Evolutionary conservation across 2,797 vertebrate species (phyloP).

Genomic region (Xerus rutilus): DNA sequence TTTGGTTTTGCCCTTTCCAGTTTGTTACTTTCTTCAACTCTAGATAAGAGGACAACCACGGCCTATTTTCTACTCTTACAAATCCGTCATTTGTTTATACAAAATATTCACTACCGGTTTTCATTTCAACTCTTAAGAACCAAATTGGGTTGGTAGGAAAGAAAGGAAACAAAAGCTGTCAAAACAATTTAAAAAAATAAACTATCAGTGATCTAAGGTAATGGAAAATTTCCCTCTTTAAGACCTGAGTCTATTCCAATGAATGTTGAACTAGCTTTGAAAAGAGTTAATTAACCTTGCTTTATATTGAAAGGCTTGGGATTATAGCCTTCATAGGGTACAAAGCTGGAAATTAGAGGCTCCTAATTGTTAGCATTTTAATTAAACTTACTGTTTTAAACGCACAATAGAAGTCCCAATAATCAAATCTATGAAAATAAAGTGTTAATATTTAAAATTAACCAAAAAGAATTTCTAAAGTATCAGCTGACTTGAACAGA

Average conservation of each 20-base stretch:
- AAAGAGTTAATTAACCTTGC: constrained; percentile 45
- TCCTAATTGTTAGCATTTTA: constrained; percentile 53
- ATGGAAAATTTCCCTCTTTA: not conserved
- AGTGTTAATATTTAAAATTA: constrained; percentile 30
- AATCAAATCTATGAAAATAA: constrained; percentile 16
- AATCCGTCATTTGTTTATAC: not conserved
- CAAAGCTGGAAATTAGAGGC: constrained; percentile 22
- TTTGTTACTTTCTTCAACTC: constrained; percentile 33
- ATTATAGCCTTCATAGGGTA: not conserved
- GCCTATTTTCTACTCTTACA: not conserved
- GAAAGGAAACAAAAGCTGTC: not conserved
- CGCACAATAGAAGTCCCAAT: not conserved
- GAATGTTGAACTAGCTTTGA: not conserved
- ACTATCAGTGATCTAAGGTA: not conserved
- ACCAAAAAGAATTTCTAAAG: not conserved
- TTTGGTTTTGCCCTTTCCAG: constrained; percentile 22
- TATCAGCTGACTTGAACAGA: not conserved
- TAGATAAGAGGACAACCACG: not conserved
- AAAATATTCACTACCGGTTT: constrained; percentile 41
- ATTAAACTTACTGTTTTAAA: constrained; percentile 57
- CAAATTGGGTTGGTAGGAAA: not conserved
- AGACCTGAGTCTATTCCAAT: constrained; percentile 32
- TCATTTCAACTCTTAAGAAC: constrained; percentile 2
- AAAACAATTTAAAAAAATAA: constrained; percentile 37
- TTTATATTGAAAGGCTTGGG: constrained; percentile 39